Percentiles rank a stretch among this genome's conserved stretches.
These are phyloP conservation scores for Petrocephalus microphthalmus DNA, from an alignment of 2,113 vertebrate genomes.

Conservation along the genomic window DNA sequence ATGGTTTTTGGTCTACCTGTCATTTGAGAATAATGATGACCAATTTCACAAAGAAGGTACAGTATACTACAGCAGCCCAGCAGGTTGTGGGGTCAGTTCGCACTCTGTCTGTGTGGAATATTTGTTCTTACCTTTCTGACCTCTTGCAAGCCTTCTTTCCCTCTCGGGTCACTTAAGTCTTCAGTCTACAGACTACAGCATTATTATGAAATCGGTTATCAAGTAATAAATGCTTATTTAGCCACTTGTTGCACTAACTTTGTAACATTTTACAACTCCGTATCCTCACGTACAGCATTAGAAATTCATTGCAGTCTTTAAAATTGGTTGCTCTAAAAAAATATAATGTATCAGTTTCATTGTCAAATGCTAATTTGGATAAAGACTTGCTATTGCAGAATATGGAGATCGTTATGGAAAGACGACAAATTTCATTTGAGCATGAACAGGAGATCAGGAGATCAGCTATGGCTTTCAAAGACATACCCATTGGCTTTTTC, in stretches of 20 bases:
- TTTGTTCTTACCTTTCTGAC: not conserved
- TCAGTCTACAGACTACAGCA: not conserved
- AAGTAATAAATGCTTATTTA: not conserved
- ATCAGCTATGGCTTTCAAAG: not conserved
- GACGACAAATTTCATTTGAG: not conserved
- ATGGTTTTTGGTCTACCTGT: not conserved
- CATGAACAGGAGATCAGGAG: no score
- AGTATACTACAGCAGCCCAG: not conserved
- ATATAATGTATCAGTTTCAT: not conserved
- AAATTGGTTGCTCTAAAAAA: not conserved
- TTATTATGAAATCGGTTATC: not conserved
- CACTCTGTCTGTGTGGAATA: not conserved
- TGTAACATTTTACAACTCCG: not conserved
- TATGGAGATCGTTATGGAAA: not conserved
- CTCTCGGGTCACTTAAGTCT: not conserved
- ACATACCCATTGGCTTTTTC: not conserved
- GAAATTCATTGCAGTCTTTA: not conserved
- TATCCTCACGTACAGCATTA: not conserved
- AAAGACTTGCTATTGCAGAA: not conserved
- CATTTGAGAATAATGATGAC: not conserved
- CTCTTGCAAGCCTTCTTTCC: not conserved
- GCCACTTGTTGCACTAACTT: not conserved
- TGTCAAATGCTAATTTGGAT: not conserved
- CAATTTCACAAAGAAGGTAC: not conserved
- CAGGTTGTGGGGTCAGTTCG: not conserved